Conservation (phyloP, 2,888 invertebrate genomes). For the Odontomyia ornata region DNA sequence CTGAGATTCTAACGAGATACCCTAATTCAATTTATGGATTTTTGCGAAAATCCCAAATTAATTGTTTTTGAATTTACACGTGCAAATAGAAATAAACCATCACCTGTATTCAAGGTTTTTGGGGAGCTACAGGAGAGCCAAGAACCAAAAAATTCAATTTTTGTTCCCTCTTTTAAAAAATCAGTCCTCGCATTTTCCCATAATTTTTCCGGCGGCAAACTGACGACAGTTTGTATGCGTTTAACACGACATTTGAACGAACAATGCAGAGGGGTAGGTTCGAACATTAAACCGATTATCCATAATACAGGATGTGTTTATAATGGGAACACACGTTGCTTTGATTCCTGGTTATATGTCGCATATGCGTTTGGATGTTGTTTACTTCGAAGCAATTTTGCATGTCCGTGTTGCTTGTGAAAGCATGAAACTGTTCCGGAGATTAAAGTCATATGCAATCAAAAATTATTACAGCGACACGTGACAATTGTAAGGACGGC, state of each 20-base stretch:
- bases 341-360: constrained; percentile 54
- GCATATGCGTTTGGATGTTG: constrained; percentile 49
- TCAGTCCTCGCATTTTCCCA: no score
- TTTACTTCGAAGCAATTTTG: constrained; percentile 28
- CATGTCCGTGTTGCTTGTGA: neutral
- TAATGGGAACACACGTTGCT: constrained; percentile 57
- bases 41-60: no score
- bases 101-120: no score
- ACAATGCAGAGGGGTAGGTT: constrained; percentile 8
- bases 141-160: no score
- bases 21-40: no score
- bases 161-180: no score
- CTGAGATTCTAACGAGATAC: no score
- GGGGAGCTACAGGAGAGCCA: no score
- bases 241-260: neutral
- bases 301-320: constrained; percentile 58
- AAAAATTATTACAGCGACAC: constrained; percentile 47
- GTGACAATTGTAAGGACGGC: constrained; percentile 43
- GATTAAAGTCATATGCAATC: constrained; percentile 44
- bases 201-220: no score
- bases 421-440: constrained; percentile 23
- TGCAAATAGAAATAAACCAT: no score
- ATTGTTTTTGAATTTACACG: no score
- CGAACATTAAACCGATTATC: constrained; percentile 52
- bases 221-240: no score